These are phyloP conservation scores for Philopedon plagiatum DNA, from an alignment of 2,888 invertebrate species.

Conservation along the genomic window DNA sequence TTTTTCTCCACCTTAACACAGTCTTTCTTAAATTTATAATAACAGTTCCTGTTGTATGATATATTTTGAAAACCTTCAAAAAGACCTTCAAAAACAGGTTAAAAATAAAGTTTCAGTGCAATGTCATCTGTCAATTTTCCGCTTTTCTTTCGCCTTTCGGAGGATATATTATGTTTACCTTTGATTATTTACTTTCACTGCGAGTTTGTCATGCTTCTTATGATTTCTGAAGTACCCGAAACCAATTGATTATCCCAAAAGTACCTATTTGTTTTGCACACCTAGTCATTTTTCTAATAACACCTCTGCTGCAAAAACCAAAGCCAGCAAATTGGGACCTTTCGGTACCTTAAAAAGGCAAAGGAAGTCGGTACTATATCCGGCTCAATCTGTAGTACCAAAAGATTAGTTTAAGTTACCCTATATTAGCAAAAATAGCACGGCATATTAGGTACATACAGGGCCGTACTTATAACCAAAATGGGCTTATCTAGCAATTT, in stretches of 20 bases:
- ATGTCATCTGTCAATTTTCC: no score
- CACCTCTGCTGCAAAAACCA: not conserved
- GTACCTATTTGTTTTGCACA: constrained; percentile 7
- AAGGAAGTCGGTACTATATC: constrained; percentile 1
- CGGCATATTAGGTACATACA: not conserved
- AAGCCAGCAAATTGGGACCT: constrained; percentile 4
- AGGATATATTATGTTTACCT: no score
- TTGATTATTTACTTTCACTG: not conserved
- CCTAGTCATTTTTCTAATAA: constrained; percentile 7
- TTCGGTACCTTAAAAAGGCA: constrained; percentile 7
- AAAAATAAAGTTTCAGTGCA: no score
- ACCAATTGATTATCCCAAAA: not conserved
- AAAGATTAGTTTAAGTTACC: not conserved
- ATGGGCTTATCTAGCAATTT: no score
- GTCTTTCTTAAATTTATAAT: no score
- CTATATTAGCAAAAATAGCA: not conserved
- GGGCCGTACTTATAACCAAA: no score
- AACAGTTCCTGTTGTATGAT: no score
- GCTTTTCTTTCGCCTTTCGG: no score
- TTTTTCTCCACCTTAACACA: no score
- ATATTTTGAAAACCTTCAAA: no score
- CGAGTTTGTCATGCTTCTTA: not conserved
- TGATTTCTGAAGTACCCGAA: not conserved
- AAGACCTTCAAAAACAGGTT: no score
- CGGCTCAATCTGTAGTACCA: not conserved